phyloP scores from a whole-genome alignment of 35 echinoderm and acorn worm genomes.

The Apostichopus californicus region DNA sequence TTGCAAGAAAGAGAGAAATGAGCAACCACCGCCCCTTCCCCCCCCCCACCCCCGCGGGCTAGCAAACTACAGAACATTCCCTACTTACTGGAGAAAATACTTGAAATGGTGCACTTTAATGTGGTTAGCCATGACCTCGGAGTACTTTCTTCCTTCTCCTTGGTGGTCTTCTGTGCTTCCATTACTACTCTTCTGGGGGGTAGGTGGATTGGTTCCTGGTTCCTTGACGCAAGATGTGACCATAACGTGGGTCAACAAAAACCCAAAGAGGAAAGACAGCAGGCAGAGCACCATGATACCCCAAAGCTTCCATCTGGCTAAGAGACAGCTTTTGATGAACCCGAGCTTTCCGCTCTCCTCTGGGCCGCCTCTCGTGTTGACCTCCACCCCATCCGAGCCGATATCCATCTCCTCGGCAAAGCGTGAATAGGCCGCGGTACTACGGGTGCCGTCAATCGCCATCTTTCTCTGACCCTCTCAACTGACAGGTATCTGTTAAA shows the following conservation, averaged over 20 bases:
- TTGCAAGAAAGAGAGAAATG: too few species aligned
- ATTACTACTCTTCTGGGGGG: neutral
- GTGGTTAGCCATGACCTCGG: constrained; percentile 18
- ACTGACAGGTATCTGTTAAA: neutral
- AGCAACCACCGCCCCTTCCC: too few species aligned
- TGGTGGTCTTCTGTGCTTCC: constrained; percentile 10
- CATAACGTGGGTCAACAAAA: constrained; percentile 23
- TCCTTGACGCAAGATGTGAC: constrained; percentile 4
- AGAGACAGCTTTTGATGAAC: constrained; percentile 25
- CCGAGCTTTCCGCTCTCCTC: constrained; percentile 11
- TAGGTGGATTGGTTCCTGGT: neutral
- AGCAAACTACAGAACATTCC: neutral
- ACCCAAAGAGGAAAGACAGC: constrained; percentile 40
- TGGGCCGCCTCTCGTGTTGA: constrained; percentile 27
- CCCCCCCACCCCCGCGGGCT: too few species aligned
- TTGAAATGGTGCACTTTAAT: neutral
- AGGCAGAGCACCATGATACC: constrained; percentile 54
- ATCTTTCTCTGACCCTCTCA: constrained; percentile 22
- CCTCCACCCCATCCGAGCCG: constrained; percentile 60
- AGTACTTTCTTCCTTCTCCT: neutral
- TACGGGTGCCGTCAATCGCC: constrained; percentile 55
- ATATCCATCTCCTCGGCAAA: constrained; percentile 93
- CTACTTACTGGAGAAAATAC: neutral
- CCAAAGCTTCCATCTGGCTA: constrained; percentile 14
- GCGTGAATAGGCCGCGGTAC: constrained; percentile 75